phyloP scores from a whole-genome alignment of 2,888 invertebrate species.

The Troglohyphantes excavatus region DNA sequence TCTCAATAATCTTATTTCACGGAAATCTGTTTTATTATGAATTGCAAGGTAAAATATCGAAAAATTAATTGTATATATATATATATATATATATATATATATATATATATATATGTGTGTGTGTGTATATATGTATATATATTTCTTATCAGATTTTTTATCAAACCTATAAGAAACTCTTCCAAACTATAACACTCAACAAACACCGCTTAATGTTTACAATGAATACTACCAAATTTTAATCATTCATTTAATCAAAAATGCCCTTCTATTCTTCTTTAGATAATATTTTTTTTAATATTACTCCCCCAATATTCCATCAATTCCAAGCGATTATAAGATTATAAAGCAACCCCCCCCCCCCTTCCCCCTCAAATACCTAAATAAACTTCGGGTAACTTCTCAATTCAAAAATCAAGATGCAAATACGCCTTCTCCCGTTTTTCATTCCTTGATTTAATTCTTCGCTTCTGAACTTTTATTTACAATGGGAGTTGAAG shows the following conservation, averaged over 20 bases:
- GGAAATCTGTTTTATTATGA: too few species aligned
- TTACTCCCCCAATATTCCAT: not conserved
- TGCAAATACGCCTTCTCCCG: conserved; percentile 37
- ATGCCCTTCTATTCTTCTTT: conserved; percentile 1
- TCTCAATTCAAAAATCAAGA: conserved; percentile 52
- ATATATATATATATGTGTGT: too few species aligned
- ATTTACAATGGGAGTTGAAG: conserved; percentile 45
- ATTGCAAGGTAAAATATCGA: too few species aligned
- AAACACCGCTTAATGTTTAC: not conserved
- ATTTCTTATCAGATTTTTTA: too few species aligned
- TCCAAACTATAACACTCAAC: too few species aligned
- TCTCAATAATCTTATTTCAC: too few species aligned
- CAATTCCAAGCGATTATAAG: conserved; percentile 44
- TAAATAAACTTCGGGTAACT: conserved; percentile 42
- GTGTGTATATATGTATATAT: too few species aligned
- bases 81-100: too few species aligned
- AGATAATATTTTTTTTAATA: conserved; percentile 1
- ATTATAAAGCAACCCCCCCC: conserved; percentile 14
- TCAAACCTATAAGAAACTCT: too few species aligned
- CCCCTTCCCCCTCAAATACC: too few species aligned
- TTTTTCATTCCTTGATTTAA: conserved; percentile 38
- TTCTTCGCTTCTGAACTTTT: conserved; percentile 1
- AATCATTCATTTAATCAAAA: conserved; percentile 13
- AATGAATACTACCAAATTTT: not conserved
- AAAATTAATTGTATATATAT: too few species aligned